A percentile compares a stretch with the other conserved stretches of the same genome.
phyloP scores from a whole-genome alignment of 1,140 invertebrate genomes.

The Portunus trituberculatus region DNA sequence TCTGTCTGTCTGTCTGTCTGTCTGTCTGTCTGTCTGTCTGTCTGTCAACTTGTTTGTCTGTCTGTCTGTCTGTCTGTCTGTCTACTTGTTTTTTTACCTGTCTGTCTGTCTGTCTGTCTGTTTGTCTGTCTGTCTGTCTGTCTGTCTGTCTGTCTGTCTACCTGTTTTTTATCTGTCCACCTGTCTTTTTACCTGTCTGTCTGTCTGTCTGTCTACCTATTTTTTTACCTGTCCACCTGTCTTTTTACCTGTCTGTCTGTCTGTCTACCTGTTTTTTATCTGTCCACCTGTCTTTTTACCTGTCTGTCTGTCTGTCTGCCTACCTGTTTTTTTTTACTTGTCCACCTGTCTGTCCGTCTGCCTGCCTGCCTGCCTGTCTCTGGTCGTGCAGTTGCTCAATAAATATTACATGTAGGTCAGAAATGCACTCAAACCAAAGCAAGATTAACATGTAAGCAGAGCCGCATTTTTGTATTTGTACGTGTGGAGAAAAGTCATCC shows the following conservation, averaged over 20 bases:
- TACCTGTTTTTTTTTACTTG: background rate
- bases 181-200: background rate
- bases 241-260: background rate
- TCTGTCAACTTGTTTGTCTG: background rate
- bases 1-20: background rate
- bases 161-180: background rate
- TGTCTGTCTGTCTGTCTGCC: background rate
- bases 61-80: constrained; percentile 6
- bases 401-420: no score
- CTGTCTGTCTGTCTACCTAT: background rate
- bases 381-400: no score
- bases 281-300: background rate
- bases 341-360: background rate
- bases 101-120: constrained; percentile 6
- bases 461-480: no score
- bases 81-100: no score
- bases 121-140: no score
- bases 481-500: no score
- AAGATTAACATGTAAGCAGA: no score
- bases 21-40: no score
- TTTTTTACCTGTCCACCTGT: background rate
- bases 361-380: background rate
- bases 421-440: no score
- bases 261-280: background rate
- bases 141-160: no score